Conservation (phyloP, 2,797 vertebrate species). For the Mormyrops attenuatus region DNA sequence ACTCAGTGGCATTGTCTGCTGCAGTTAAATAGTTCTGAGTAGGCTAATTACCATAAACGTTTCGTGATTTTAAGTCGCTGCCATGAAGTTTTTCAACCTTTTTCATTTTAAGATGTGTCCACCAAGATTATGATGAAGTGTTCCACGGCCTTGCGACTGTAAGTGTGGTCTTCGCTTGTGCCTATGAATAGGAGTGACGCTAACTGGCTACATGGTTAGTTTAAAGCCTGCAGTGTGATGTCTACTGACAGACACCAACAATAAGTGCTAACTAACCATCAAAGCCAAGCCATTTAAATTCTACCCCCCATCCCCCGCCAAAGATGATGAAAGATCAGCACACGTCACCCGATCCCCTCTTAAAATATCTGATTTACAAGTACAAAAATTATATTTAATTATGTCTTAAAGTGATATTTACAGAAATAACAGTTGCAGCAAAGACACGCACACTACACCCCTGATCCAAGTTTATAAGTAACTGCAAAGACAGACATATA, state of each 20-base stretch:
- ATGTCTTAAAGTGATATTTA: conserved; percentile 53
- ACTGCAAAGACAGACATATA: conserved; percentile 66
- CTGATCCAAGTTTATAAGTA: conserved; percentile 74
- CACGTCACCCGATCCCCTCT: conserved; percentile 42
- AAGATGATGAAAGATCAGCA: neutral
- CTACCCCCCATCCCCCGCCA: neutral
- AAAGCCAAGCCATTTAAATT: conserved; percentile 45
- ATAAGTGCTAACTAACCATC: conserved; percentile 66
- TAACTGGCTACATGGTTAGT: neutral
- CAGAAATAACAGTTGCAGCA: conserved; percentile 75
- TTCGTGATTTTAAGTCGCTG: neutral
- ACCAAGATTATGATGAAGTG: neutral
- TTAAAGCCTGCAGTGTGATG: conserved; percentile 34
- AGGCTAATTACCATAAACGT: neutral
- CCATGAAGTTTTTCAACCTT: neutral
- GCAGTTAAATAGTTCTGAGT: neutral
- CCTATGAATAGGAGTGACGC: neutral
- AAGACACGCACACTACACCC: conserved; percentile 75
- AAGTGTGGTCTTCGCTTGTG: neutral
- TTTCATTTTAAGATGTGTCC: conserved; percentile 1
- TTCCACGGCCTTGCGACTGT: neutral
- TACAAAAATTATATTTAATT: conserved; percentile 49
- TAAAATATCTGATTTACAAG: conserved; percentile 70
- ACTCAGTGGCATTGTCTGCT: neutral
- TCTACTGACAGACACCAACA: conserved; percentile 65